phyloP scores from a whole-genome alignment of 92 coral and sea anemone genomes.

The Diadumene lineata region DNA sequence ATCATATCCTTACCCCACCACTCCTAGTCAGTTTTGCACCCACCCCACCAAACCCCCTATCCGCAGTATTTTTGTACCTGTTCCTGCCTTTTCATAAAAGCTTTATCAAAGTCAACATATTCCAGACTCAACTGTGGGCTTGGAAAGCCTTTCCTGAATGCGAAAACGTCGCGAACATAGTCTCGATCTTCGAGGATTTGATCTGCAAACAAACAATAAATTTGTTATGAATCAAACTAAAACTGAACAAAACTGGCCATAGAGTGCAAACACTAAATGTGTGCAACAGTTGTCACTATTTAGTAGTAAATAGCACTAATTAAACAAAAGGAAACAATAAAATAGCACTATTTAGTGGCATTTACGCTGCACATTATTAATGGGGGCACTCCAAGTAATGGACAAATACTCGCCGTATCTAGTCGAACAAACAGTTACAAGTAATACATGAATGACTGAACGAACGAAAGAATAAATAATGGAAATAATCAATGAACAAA shows the following conservation, averaged over 20 bases:
- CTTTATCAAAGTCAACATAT: constrained; percentile 57
- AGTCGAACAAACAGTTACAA: no score
- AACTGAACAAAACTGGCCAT: not conserved
- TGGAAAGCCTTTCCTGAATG: constrained; percentile 93
- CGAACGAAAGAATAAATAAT: no score
- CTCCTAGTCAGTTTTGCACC: not conserved
- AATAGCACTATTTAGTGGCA: no score
- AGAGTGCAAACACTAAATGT: no score
- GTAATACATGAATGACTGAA: no score
- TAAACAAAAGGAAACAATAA: no score
- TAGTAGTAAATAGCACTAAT: no score
- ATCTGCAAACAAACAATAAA: constrained; percentile 36
- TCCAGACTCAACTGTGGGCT: constrained; percentile 87
- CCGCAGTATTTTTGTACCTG: constrained; percentile 57
- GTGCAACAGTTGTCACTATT: no score
- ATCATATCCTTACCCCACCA: not conserved
- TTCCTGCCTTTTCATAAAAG: constrained; percentile 82
- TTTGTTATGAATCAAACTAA: not conserved
- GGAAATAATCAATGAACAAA: no score
- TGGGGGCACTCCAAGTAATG: no score
- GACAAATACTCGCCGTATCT: no score
- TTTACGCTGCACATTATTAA: no score
- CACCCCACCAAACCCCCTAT: not conserved
- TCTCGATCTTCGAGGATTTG: constrained; percentile 82
- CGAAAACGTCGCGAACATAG: constrained; percentile 86